Percentiles rank a stretch among this genome's conserved stretches.
phyloP scores from a whole-genome alignment of 35 echinoderm and acorn worm species.

The Diadema setosum region DNA sequence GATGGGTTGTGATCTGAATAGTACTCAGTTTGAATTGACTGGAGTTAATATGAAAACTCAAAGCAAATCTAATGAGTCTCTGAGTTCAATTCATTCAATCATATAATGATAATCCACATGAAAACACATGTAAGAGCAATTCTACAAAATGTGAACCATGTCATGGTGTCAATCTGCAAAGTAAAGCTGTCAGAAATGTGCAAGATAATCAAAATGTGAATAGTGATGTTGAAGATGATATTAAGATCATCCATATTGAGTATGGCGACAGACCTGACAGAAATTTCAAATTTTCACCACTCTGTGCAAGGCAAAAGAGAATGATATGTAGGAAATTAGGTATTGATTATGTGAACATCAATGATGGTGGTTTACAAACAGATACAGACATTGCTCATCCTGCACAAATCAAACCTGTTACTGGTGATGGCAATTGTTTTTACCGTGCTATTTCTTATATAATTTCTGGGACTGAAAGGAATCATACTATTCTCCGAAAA shows the following conservation, averaged over 20 bases:
- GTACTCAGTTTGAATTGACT: constrained; percentile 3
- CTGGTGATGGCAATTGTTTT: constrained; percentile 39
- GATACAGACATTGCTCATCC: not conserved
- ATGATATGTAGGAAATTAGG: not conserved
- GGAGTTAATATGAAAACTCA: not conserved
- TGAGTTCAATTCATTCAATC: too few species aligned
- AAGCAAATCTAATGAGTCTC: too few species aligned
- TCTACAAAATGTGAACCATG: too few species aligned
- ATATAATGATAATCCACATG: too few species aligned
- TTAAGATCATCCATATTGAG: too few species aligned
- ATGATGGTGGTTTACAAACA: not conserved
- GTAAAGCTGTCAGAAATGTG: too few species aligned
- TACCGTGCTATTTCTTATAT: not conserved
- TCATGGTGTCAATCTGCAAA: too few species aligned
- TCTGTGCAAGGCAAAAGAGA: not conserved
- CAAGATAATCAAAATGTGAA: too few species aligned
- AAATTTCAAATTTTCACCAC: constrained; percentile 20
- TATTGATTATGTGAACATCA: not conserved
- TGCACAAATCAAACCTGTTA: not conserved
- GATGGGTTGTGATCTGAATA: not conserved
- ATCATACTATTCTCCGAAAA: not conserved
- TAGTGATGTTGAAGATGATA: too few species aligned
- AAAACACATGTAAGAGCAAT: too few species aligned
- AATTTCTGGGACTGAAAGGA: constrained; percentile 32
- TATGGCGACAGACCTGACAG: constrained; percentile 14